phyloP scores from a whole-genome alignment of 2,113 vertebrate species.

The Alethe diademata region DNA sequence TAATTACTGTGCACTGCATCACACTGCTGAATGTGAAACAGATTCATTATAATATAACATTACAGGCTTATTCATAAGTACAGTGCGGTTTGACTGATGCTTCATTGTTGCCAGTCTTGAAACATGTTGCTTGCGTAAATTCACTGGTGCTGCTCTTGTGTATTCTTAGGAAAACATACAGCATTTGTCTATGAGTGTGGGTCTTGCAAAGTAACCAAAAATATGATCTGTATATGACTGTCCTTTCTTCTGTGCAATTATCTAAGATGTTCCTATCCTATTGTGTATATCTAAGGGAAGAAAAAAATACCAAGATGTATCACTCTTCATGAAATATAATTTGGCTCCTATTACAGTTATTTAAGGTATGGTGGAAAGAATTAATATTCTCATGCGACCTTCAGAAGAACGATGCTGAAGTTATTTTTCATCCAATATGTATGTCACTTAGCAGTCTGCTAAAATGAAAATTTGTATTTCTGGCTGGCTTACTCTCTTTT shows the following conservation, averaged over 20 bases:
- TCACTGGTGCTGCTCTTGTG: conserved; percentile 33
- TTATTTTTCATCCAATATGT: not conserved
- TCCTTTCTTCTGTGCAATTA: conserved; percentile 8
- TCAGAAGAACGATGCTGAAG: not conserved
- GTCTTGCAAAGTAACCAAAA: not conserved
- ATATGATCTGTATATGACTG: not conserved
- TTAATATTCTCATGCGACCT: not conserved
- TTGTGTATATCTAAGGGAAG: not conserved
- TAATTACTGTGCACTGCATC: conserved; percentile 24
- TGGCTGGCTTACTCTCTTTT: not conserved
- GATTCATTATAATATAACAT: conserved; percentile 25
- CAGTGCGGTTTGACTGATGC: not conserved
- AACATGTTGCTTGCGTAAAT: conserved; percentile 52
- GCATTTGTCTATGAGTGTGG: not conserved
- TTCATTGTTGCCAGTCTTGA: conserved; percentile 49
- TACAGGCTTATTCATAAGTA: conserved; percentile 48
- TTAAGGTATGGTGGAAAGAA: not conserved
- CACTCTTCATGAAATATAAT: not conserved
- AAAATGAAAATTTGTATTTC: not conserved
- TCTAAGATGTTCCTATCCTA: not conserved
- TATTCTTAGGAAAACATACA: not conserved
- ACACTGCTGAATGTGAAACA: conserved; percentile 29
- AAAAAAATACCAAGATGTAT: not conserved
- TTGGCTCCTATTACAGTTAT: not conserved
- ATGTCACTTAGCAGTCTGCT: not conserved